phyloP scores from a whole-genome alignment of 2,888 invertebrate genomes.

The Byasa hedistus region DNA sequence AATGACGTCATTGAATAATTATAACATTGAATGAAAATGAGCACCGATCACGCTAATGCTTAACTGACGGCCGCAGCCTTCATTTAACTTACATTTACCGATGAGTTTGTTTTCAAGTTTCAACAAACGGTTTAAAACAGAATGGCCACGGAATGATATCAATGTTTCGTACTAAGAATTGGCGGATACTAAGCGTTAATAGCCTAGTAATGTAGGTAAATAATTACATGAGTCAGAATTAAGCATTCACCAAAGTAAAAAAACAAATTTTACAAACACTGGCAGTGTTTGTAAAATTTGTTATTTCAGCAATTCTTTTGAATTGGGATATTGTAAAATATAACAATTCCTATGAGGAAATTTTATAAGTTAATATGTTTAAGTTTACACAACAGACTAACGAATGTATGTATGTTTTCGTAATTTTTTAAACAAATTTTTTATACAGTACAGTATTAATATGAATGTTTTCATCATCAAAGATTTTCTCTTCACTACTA shows the following conservation, averaged over 20 bases:
- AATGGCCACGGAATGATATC: background rate
- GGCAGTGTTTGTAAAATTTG: no score
- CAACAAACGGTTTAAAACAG: background rate
- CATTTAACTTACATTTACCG: conserved; percentile 6
- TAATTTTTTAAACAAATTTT: no score
- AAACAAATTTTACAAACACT: no score
- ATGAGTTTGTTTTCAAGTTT: conserved; percentile 4
- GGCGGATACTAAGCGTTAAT: background rate
- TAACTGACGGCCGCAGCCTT: conserved; percentile 18
- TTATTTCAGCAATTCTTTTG: no score
- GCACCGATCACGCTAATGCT: conserved; percentile 11
- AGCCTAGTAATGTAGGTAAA: background rate
- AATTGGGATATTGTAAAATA: no score
- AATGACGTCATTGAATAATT: conserved; percentile 21
- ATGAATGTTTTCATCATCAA: no score
- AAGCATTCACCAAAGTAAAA: background rate
- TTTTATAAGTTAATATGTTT: no score
- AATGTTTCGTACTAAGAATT: background rate
- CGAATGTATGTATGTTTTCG: no score
- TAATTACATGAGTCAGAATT: background rate
- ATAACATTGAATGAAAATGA: conserved; percentile 17
- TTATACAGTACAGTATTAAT: no score
- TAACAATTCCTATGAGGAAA: no score
- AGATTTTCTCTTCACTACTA: no score
- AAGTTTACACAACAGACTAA: no score